These are phyloP conservation scores for Lophochroa leadbeateri DNA, from an alignment of 2,113 vertebrate species.

Conservation along the genomic window DNA sequence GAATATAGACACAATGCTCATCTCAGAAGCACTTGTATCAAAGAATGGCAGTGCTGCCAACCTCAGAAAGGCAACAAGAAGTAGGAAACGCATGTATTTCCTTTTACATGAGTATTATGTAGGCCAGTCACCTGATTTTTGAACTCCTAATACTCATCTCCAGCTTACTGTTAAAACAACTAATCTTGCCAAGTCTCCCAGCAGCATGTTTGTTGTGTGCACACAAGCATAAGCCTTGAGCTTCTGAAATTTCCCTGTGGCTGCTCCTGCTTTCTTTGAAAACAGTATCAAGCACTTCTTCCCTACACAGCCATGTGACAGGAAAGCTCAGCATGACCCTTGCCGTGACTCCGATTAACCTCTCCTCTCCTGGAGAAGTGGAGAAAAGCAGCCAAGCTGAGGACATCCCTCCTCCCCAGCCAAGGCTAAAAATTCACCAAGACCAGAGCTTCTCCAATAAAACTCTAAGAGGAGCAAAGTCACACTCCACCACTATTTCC, in stretches of 20 bases:
- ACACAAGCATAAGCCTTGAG: background rate
- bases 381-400: background rate
- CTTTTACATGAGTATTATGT: background rate
- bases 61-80: background rate
- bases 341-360: background rate
- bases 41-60: background rate
- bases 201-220: background rate
- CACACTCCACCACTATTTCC: background rate
- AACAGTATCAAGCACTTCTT: background rate
- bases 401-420: background rate
- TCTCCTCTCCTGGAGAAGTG: background rate
- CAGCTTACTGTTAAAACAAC: background rate
- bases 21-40: background rate
- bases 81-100: accelerated
- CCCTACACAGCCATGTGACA: background rate
- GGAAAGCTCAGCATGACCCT: background rate
- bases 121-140: background rate
- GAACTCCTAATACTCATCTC: background rate
- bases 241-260: background rate
- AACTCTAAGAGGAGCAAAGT: background rate
- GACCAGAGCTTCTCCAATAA: background rate
- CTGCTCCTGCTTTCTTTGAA: background rate
- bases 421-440: background rate
- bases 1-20: background rate
- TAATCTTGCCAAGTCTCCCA: background rate